Percentiles rank a stretch among this genome's conserved stretches.
These are phyloP conservation scores for Heliconius cydno DNA, from an alignment of 2,888 invertebrate genomes.

Conservation along the genomic window DNA sequence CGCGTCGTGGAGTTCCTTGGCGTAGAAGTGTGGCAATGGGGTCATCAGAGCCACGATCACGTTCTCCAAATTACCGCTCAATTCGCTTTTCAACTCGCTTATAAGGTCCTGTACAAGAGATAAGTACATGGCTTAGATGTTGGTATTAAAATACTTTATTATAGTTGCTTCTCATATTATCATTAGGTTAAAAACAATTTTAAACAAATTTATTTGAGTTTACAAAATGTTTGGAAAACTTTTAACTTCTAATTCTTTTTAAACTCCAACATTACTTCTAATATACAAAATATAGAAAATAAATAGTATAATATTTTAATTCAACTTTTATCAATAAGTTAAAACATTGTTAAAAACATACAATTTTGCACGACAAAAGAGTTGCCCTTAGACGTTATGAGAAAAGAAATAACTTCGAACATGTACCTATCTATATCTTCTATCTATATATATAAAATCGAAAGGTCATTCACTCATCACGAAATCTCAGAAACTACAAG, in stretches of 20 bases:
- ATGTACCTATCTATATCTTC: too few relatives aligned
- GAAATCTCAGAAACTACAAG: too few relatives aligned
- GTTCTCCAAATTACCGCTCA: constrained; percentile 95
- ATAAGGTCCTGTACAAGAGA: constrained; percentile 85
- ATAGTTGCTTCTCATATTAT: too few relatives aligned
- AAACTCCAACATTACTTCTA: too few relatives aligned
- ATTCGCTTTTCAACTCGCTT: constrained; percentile 93
- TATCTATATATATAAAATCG: too few relatives aligned
- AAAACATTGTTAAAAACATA: not conserved
- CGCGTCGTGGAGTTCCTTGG: constrained; percentile 94
- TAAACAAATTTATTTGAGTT: not conserved
- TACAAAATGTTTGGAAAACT: not conserved
- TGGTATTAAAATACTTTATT: not conserved
- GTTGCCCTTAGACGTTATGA: not conserved
- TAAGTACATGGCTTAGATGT: not conserved
- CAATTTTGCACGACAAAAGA: not conserved
- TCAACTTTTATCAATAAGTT: not conserved
- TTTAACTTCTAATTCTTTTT: too few relatives aligned
- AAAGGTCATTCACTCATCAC: too few relatives aligned
- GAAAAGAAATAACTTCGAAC: not conserved
- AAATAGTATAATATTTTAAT: not conserved
- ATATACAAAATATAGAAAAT: not conserved
- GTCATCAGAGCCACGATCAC: constrained; percentile 96
- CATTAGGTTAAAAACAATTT: too few relatives aligned
- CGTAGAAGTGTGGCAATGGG: constrained; percentile 94